Percentiles rank a stretch among this genome's conserved stretches.
These are phyloP conservation scores for Dipodomys ordii DNA, from an alignment of 2,113 vertebrate genomes.

Conservation along the genomic window DNA sequence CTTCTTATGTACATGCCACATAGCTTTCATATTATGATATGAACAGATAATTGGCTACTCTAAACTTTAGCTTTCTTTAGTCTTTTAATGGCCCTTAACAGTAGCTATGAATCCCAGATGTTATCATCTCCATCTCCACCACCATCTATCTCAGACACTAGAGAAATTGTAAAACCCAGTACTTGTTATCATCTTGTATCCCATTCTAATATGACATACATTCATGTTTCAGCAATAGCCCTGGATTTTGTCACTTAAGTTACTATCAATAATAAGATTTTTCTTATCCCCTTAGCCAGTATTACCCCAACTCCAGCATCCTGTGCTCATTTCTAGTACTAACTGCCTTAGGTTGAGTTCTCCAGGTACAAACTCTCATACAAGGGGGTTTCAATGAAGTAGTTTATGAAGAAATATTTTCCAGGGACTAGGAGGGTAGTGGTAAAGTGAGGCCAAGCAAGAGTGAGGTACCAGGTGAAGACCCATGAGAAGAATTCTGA, in stretches of 20 bases:
- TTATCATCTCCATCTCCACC: neutral
- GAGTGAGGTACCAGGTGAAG: neutral
- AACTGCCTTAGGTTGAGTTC: neutral
- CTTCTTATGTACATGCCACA: neutral
- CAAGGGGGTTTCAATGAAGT: neutral
- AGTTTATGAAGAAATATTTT: neutral
- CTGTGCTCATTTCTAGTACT: neutral
- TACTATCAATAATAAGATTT: neutral
- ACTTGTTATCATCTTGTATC: neutral
- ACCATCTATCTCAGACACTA: neutral
- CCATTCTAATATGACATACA: neutral
- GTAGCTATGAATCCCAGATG: neutral
- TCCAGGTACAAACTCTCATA: neutral
- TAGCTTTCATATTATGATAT: neutral
- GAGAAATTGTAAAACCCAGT: neutral
- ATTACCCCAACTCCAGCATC: neutral
- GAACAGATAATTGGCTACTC: neutral
- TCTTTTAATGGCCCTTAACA: neutral
- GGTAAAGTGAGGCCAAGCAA: neutral
- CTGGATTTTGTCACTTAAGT: neutral
- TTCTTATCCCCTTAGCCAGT: neutral
- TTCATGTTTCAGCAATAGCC: neutral
- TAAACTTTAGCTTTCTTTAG: neutral
- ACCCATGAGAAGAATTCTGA: neutral
- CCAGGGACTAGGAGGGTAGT: neutral